Evolutionary conservation across 2,113 vertebrate species (phyloP).

Genomic region (Pimephales promelas): DNA sequence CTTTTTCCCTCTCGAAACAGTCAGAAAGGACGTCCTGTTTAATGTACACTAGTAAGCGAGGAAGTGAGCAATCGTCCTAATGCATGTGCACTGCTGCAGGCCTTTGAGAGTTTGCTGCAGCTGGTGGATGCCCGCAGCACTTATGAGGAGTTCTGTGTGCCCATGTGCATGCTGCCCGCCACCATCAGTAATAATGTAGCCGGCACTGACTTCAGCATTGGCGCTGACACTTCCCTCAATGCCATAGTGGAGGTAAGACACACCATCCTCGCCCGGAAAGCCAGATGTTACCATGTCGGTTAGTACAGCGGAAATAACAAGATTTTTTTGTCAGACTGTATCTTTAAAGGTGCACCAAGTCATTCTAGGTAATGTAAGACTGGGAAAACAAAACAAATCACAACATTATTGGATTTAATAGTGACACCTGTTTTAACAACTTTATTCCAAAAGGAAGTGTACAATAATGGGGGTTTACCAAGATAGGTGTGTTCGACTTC

Average conservation of each 20-base stretch:
- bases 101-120: conserved; percentile 80
- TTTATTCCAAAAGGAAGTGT: not conserved
- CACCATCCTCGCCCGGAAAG: not conserved
- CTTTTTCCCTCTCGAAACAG: not conserved
- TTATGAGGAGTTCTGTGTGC: conserved; percentile 85
- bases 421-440: not conserved
- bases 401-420: not conserved
- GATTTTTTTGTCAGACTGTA: not conserved
- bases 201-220: conserved; percentile 86
- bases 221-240: conserved; percentile 87
- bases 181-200: conserved; percentile 94
- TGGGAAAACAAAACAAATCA: not conserved
- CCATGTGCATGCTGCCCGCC: conserved; percentile 86
- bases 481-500: no score
- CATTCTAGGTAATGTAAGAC: not conserved
- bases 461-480: not conserved
- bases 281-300: not conserved
- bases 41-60: not conserved
- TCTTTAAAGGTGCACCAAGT: not conserved
- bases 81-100: conserved; percentile 81
- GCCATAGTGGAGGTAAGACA: conserved; percentile 87
- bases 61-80: conserved; percentile 16
- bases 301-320: not conserved
- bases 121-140: conserved; percentile 74
- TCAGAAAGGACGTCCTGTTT: not conserved